These are phyloP conservation scores for Steinernema hermaphroditum DNA, from an alignment of 2,888 invertebrate genomes.

Conservation along the genomic window DNA sequence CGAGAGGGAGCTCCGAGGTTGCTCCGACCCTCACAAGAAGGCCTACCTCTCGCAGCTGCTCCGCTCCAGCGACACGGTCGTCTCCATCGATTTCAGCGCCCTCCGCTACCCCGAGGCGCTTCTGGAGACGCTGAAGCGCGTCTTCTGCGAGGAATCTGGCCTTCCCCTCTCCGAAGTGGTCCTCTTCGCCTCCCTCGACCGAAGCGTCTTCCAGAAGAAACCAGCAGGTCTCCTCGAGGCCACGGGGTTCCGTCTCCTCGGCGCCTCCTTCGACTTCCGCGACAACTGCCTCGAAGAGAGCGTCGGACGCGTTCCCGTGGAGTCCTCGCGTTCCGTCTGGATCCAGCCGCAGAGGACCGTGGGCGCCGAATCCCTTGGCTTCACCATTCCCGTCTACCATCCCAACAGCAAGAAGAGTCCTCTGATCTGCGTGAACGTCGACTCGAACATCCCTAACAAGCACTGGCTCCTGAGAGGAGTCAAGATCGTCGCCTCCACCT, in stretches of 20 bases:
- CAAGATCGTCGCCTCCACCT: conserved; percentile 32
- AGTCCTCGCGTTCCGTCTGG: neutral
- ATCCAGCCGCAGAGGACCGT: neutral
- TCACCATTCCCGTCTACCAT: conserved; percentile 11
- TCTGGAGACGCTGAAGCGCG: conserved; percentile 12
- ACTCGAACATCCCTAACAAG: conserved; percentile 39
- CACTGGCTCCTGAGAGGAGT: conserved; percentile 45
- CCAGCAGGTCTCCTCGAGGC: neutral
- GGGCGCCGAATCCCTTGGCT: neutral
- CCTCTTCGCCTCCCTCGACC: conserved; percentile 2
- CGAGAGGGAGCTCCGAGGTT: neutral
- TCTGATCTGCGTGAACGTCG: conserved; percentile 39
- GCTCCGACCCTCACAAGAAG: neutral
- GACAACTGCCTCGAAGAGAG: conserved; percentile 22
- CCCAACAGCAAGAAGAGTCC: conserved; percentile 23
- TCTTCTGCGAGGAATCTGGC: conserved; percentile 10
- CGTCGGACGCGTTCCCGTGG: neutral
- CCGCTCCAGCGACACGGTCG: neutral
- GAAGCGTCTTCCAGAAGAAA: neutral
- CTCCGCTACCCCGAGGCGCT: conserved; percentile 12
- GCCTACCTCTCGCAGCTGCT: conserved; percentile 13
- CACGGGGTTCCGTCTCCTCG: conserved; percentile 6
- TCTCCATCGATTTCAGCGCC: neutral
- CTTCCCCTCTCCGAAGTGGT: neutral
- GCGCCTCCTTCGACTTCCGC: conserved; percentile 7